Conservation (phyloP, 2,888 invertebrate species). For the Napeogenes sylphis region DNA sequence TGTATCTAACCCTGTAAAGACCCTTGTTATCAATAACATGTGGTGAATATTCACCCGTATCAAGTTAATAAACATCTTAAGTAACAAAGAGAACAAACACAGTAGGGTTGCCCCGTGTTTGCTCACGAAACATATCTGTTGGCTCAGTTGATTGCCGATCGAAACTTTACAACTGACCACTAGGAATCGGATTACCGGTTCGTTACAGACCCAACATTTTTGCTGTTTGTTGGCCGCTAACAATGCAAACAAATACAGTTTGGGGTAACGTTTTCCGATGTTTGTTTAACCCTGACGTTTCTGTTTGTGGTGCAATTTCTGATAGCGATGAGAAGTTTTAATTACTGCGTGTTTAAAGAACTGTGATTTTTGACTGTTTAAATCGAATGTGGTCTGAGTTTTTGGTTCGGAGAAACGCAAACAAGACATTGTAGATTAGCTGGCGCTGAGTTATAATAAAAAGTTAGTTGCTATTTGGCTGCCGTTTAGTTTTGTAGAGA, state of each 20-base stretch:
- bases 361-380: neutral
- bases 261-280: constrained; percentile 38
- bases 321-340: constrained; percentile 34
- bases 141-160: constrained; percentile 69
- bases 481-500: neutral
- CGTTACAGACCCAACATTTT: constrained; percentile 64
- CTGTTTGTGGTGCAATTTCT: constrained; percentile 34
- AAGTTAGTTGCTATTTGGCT: no score
- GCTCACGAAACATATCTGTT: constrained; percentile 68
- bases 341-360: constrained; percentile 23
- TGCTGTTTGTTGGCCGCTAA: constrained; percentile 65
- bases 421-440: no score
- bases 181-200: constrained; percentile 70
- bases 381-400: neutral
- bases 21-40: neutral
- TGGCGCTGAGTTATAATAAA: no score
- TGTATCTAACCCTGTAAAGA: no score
- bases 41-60: neutral
- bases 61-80: constrained; percentile 24
- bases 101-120: constrained; percentile 56
- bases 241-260: constrained; percentile 57
- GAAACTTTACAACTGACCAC: constrained; percentile 70
- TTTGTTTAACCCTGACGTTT: constrained; percentile 48
- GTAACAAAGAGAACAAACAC: constrained; percentile 37
- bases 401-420: neutral